These are phyloP conservation scores for Gastrophryne carolinensis DNA, from an alignment of 2,797 vertebrate genomes.

Conservation along the genomic window DNA sequence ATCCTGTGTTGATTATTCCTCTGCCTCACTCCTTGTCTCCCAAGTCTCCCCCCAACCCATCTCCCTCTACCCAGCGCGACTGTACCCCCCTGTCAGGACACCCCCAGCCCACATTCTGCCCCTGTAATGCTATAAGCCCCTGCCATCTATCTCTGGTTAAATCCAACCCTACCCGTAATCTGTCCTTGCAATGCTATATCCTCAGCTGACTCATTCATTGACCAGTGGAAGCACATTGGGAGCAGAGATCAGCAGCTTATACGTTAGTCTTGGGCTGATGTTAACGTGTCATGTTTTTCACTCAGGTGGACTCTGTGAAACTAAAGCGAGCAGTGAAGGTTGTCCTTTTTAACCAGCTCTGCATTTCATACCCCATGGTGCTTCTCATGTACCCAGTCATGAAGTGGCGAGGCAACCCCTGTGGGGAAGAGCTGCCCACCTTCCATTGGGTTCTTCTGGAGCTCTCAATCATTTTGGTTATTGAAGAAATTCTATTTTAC, in stretches of 20 bases:
- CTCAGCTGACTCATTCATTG: too few relatives aligned
- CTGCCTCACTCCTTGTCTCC: too few relatives aligned
- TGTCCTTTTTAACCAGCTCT: conserved; percentile 73
- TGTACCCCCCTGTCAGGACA: too few relatives aligned
- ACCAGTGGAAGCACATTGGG: too few relatives aligned
- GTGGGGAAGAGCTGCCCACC: conserved; percentile 79
- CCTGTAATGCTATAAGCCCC: too few relatives aligned
- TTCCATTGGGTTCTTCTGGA: conserved; percentile 86
- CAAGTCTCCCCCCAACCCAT: too few relatives aligned
- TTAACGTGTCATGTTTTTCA: neutral
- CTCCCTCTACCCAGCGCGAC: too few relatives aligned
- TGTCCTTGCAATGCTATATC: too few relatives aligned
- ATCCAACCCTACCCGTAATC: too few relatives aligned
- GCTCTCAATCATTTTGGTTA: conserved; percentile 69
- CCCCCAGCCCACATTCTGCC: too few relatives aligned
- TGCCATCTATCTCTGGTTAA: too few relatives aligned
- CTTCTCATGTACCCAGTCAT: conserved; percentile 67
- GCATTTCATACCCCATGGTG: conserved; percentile 78
- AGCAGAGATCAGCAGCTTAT: neutral
- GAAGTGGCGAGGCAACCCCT: conserved; percentile 72
- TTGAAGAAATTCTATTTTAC: conserved; percentile 90
- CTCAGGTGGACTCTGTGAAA: conserved; percentile 79
- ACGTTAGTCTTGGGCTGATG: neutral
- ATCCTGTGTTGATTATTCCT: too few relatives aligned
- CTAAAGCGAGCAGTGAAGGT: conserved; percentile 67